A percentile compares a stretch with the other conserved stretches of the same genome.
Evolutionary conservation across 2,888 invertebrate genomes (phyloP).

Genomic region (Calliphora vomitoria): DNA sequence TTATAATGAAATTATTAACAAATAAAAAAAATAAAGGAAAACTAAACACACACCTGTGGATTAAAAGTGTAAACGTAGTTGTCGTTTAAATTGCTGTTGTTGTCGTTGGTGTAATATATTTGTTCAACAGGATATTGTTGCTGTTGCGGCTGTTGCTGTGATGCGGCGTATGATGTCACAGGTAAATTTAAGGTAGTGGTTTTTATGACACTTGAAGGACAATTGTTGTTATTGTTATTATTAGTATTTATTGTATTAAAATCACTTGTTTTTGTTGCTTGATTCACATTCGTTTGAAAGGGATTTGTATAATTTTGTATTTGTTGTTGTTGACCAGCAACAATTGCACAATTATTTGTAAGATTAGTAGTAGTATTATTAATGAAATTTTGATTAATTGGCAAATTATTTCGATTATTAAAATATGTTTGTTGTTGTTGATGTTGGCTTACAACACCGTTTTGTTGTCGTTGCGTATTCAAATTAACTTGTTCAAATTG

Average conservation of each 20-base stretch:
- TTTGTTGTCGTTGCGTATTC: constrained; percentile 70
- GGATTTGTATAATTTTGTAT: constrained; percentile 59
- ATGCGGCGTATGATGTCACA: constrained; percentile 69
- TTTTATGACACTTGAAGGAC: constrained; percentile 67
- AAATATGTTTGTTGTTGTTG: constrained; percentile 51
- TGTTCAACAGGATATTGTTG: constrained; percentile 79
- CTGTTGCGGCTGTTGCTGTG: constrained; percentile 66
- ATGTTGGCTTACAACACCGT: constrained; percentile 42
- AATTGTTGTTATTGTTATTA: constrained; percentile 70
- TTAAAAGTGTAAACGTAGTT: constrained; percentile 77
- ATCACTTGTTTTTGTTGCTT: constrained; percentile 54
- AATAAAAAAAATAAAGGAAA: constrained; percentile 2
- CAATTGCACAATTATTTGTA: constrained; percentile 60
- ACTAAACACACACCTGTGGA: constrained; percentile 82
- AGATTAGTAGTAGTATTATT: constrained; percentile 14
- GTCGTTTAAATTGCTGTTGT: constrained; percentile 70
- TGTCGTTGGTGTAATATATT: constrained; percentile 73
- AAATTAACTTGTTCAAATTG: constrained; percentile 70
- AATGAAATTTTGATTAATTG: constrained; percentile 26
- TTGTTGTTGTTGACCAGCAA: constrained; percentile 74
- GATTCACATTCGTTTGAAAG: constrained; percentile 34
- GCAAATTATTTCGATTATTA: constrained; percentile 37
- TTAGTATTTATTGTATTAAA: constrained; percentile 49
- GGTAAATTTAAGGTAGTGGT: constrained; percentile 69
- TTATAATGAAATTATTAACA: constrained; percentile 18